Base-by-base conservation (phyloP, 2,888 invertebrate species). In the Pinctada fucata region DNA sequence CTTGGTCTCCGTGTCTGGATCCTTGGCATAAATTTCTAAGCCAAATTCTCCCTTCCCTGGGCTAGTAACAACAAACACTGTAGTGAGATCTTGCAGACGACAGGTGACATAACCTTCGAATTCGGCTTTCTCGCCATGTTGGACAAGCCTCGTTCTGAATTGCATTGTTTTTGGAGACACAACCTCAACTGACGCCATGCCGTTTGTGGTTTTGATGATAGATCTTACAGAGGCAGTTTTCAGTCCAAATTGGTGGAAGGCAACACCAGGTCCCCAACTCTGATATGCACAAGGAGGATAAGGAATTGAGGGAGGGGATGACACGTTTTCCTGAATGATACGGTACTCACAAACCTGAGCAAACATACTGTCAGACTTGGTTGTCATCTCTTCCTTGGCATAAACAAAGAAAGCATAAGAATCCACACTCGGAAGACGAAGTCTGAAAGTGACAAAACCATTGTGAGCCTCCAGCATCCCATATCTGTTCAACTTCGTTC, bases 261-360 rank as follows among this genome's bases (percentile, higher is more conserved):
- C 84, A 31, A 84, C 80, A 10, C 83, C 85, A 3, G 85, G 84
- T 47, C 86, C 86, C 86, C 86, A 86, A 79, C 82, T 84, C 10
- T 85, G 81, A n/a, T 85, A 86, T 0, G 86, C 83, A 78, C 86
- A 86, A 49, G 85, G 86, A 10, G 86, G 86, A 67, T 82, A 86
- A 4, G 86, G 86, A 51, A 75, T 81, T 1, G 83, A 79, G 6
- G 76, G 74, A 45, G 73, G 79, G 31, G 78, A 72, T 3, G 83
- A 79, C 2, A 82, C 79, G 10, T 81, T 83, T 16, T 84, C 83
- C 70, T 86, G 86, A n/a, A 81, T 58, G 8, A 86, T 72, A 68
- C 81, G 79, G 52, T 85, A 86, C 73, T 86, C 86, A 79, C 86
- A 86, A 2, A 86, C 84, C 72, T 84, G 84, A 2, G 85, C 84